Conservation (phyloP, 2,888 invertebrate species). For the Myopa tessellatipennis region DNA sequence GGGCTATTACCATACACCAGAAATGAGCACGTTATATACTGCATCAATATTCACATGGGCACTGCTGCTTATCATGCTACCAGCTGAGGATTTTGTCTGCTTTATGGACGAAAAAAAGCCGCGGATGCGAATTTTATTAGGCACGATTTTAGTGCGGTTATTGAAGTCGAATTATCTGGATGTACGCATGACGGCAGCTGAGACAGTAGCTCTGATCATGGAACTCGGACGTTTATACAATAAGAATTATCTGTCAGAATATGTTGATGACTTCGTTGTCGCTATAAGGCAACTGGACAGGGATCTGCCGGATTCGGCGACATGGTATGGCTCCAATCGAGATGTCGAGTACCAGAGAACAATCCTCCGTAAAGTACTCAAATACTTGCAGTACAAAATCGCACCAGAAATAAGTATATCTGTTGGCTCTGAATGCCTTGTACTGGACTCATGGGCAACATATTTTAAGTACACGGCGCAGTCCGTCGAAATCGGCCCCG, state of each 20-base stretch:
- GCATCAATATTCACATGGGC: not conserved
- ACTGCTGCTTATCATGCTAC: not conserved
- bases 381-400: not conserved
- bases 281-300: not conserved
- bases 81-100: not conserved
- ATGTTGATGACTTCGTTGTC: not conserved
- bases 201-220: not conserved
- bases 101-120: not conserved
- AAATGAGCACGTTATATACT: not conserved
- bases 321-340: not conserved
- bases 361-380: not conserved
- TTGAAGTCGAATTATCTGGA: not conserved
- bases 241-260: not conserved
- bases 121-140: not conserved
- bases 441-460: slow-evolving; percentile 3
- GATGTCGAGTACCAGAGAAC: not conserved
- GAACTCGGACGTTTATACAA: not conserved
- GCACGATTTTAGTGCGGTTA: not conserved
- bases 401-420: not conserved
- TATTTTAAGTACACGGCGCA: not conserved
- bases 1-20: not conserved
- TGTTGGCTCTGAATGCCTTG: not conserved
- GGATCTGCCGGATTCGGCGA: not conserved
- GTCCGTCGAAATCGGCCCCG: not conserved
- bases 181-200: slow-evolving; percentile 2